Conservation (phyloP, 2,888 invertebrate genomes). For the Trichogramma evanescens region DNA sequence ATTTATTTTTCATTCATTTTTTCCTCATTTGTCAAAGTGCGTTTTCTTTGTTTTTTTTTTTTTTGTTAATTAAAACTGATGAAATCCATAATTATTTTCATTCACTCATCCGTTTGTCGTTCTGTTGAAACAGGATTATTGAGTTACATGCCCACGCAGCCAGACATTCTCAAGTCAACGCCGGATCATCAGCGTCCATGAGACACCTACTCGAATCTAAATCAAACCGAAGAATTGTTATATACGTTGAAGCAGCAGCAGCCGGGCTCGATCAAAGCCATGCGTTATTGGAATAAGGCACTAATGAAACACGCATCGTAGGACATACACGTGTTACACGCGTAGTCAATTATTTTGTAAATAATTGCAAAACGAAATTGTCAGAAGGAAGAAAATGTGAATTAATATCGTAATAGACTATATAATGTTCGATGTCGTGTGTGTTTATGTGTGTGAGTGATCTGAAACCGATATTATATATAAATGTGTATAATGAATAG, state of each 20-base stretch:
- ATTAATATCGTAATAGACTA: neutral
- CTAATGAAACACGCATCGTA: conserved; percentile 18
- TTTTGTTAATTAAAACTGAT: neutral
- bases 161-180: conserved; percentile 79
- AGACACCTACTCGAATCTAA: conserved; percentile 29
- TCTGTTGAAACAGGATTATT: neutral
- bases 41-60: conserved; percentile 1
- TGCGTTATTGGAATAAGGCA: conserved; percentile 14
- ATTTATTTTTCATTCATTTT: neutral
- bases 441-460: neutral
- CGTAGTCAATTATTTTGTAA: conserved; percentile 9
- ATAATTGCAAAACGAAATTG: conserved; percentile 8
- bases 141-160: conserved; percentile 56
- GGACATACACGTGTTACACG: neutral
- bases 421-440: neutral
- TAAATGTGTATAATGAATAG: neutral
- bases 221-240: conserved; percentile 18
- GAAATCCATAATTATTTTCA: neutral
- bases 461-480: neutral
- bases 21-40: conserved; percentile 1
- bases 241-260: conserved; percentile 16
- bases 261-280: conserved; percentile 16
- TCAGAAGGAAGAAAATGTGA: neutral
- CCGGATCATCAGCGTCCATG: conserved; percentile 67
- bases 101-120: neutral